These are phyloP conservation scores for Orthosia incerta DNA, from an alignment of 2,888 invertebrate genomes.

Conservation along the genomic window DNA sequence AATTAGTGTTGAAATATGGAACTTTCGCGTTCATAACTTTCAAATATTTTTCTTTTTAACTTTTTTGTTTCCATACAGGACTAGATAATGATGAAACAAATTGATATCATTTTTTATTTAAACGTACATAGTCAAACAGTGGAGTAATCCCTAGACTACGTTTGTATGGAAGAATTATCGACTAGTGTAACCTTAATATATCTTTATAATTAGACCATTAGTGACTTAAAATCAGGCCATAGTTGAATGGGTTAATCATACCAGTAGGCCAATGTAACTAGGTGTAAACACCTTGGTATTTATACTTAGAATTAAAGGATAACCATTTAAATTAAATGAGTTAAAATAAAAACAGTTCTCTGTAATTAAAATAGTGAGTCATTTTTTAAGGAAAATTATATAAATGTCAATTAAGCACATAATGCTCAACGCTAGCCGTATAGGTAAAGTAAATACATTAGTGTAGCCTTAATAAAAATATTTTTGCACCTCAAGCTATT, in stretches of 20 bases:
- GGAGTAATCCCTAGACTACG: too few relatives aligned
- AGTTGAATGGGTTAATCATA: constrained; percentile 55
- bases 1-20: too few relatives aligned
- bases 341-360: constrained; percentile 56
- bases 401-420: constrained; percentile 45
- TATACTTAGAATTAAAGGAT: constrained; percentile 55
- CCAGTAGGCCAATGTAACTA: constrained; percentile 50
- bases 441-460: constrained; percentile 41
- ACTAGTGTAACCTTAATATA: too few relatives aligned
- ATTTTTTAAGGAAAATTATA: constrained; percentile 62
- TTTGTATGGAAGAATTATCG: too few relatives aligned
- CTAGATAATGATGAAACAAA: too few relatives aligned
- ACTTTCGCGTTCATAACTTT: too few relatives aligned
- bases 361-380: constrained; percentile 64
- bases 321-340: constrained; percentile 50
- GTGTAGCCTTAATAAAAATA: constrained; percentile 52
- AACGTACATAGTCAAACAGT: too few relatives aligned
- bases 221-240: constrained; percentile 44
- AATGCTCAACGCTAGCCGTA: constrained; percentile 47
- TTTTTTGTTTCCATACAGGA: too few relatives aligned
- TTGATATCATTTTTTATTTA: too few relatives aligned
- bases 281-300: constrained; percentile 43
- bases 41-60: too few relatives aligned
- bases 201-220: constrained; percentile 59
- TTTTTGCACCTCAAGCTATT: constrained; percentile 45